A percentile compares a stretch with the other conserved stretches of the same genome.
Evolutionary conservation across 2,113 vertebrate genomes (phyloP).

Genomic region (Gnathonemus echidnorhynchus): DNA sequence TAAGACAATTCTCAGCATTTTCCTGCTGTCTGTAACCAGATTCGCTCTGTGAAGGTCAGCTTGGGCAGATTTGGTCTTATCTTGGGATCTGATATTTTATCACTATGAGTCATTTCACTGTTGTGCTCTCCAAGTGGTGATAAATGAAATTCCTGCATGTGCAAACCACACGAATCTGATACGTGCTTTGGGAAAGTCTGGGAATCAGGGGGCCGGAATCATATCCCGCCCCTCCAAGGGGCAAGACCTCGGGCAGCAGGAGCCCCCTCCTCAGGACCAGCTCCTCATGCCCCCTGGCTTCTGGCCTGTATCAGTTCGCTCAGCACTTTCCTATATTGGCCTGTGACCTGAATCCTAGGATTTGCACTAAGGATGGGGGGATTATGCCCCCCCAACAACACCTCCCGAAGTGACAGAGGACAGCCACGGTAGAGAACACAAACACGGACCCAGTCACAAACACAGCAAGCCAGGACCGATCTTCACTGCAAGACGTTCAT

Average conservation of each 20-base stretch:
- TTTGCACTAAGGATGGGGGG: conserved; percentile 54
- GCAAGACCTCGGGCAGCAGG: neutral
- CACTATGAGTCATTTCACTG: neutral
- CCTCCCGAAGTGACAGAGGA: conserved; percentile 38
- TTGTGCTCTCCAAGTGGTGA: neutral
- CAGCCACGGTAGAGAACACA: conserved; percentile 19
- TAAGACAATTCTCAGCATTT: conserved; percentile 40
- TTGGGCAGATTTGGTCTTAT: neutral
- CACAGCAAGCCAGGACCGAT: neutral
- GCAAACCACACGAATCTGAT: neutral
- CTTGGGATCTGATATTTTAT: neutral
- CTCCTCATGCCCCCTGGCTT: neutral
- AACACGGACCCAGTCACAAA: neutral
- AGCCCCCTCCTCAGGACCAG: neutral
- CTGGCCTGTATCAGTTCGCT: conserved; percentile 43
- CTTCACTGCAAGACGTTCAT: neutral
- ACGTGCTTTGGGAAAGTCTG: neutral
- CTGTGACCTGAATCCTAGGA: conserved; percentile 68
- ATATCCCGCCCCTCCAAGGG: neutral
- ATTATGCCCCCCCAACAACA: conserved; percentile 51
- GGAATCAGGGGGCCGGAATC: neutral
- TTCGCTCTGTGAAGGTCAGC: conserved; percentile 28
- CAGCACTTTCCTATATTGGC: conserved; percentile 58
- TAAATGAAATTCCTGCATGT: neutral
- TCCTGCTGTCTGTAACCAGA: conserved; percentile 24